Percentiles rank a stretch among this genome's conserved stretches.
Evolutionary conservation across 53 echinoderm and acorn worm species (phyloP).

Genomic region (Temnopleurus reevesii): DNA sequence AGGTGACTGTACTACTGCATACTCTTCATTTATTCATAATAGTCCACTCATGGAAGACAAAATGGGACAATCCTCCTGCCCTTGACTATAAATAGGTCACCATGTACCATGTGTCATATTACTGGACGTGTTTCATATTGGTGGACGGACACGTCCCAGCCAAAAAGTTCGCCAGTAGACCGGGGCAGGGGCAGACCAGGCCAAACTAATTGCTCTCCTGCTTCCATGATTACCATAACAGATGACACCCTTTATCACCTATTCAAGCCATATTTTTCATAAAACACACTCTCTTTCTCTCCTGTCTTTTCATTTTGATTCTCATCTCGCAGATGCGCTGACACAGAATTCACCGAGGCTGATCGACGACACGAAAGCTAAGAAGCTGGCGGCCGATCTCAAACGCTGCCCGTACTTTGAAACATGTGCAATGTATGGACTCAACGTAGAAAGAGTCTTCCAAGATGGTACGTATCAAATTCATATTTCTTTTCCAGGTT

Average conservation of each 20-base stretch:
- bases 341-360: conserved; percentile 91
- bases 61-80: conserved; percentile 1
- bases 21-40: neutral
- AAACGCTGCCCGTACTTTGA: conserved; percentile 97
- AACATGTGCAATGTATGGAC: conserved; percentile 99
- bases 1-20: conserved; percentile 5
- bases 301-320: conserved; percentile 38
- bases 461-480: conserved; percentile 84
- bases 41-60: neutral
- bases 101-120: neutral
- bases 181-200: neutral
- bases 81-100: neutral
- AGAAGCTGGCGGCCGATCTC: conserved; percentile 92
- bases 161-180: conserved; percentile 15
- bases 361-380: conserved; percentile 91
- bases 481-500: conserved; percentile 1
- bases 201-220: conserved; percentile 39
- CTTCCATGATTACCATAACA: conserved; percentile 35
- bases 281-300: neutral
- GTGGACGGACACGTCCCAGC: neutral
- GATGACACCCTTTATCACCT: conserved; percentile 49
- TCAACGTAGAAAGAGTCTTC: conserved; percentile 99
- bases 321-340: conserved; percentile 78
- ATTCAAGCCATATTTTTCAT: neutral
- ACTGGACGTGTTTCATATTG: neutral